Base-by-base conservation (phyloP, 2,113 vertebrate genomes). In the Gallinago media region DNA sequence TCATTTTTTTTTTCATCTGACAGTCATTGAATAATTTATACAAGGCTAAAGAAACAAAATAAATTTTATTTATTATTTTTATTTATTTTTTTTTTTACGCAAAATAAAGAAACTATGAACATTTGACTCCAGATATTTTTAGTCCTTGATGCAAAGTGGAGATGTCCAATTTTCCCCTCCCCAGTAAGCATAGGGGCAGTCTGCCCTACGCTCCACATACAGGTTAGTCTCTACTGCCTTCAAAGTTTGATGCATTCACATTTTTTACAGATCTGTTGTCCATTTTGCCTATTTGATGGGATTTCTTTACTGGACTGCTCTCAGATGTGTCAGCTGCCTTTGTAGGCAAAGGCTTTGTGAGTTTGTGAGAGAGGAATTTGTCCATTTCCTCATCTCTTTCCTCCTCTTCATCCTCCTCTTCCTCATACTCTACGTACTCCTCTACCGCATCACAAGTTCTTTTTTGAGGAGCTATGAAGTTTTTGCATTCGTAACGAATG, bases 191-290 rank as follows among this genome's bases (percentile, higher is more conserved):
- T 13, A 96, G 96, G 96, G 66, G 1, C 88, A 89, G 86, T 76
- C 91, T 54, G 87, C 96, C 95, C 95, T 63, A 90, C 90, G 17
- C 81, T 96, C 95, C 95, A 94, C 76, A 92, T 82, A 96, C 90
- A 94, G 97, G 67, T 98, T 98, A 98, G 97, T 99, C 99, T 98
- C 97, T 98, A 93, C 98, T 91, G 83, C 98, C 98, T 89, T 98
- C 97, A 86, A 97, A 86, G 95, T 96, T 96, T 83, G 97, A 98
- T 86, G 98, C 97, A 68, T 98, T 98, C 97, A 97, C 96, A 98
- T 99, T 98, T 98, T 99, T 98, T 92, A 98, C 97, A 49, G 98
- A 98, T 22, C 99, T 98, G 98, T 99, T 99, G 98, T 99, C 99
- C 97, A 99, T 99, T 95, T 99, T 98, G 97, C 98, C 95, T 63